Evolutionary conservation across 2,113 vertebrate species (phyloP).

Genomic region (Neotoma lepida): DNA sequence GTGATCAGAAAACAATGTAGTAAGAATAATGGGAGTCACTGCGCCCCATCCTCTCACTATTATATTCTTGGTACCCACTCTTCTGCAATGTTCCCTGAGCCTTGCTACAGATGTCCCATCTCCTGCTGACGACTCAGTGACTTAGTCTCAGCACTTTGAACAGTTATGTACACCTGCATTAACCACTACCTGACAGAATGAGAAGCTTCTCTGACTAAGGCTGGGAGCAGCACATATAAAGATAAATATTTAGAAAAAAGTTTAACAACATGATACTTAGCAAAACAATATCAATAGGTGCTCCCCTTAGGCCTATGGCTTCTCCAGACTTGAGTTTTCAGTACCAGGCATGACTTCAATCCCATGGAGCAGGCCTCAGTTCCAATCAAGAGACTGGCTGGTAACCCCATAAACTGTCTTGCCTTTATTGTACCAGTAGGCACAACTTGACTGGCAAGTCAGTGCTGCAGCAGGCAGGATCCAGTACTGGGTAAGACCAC

Average conservation of each 20-base stretch:
- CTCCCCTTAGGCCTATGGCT: not conserved
- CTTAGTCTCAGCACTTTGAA: not conserved
- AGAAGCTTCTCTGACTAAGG: not conserved
- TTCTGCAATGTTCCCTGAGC: not conserved
- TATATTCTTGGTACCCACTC: not conserved
- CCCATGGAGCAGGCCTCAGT: not conserved
- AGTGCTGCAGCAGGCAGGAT: not conserved
- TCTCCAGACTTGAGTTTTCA: not conserved
- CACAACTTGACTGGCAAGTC: not conserved
- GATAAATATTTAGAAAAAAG: not conserved
- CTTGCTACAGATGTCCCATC: not conserved
- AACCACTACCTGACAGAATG: not conserved
- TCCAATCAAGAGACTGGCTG: not conserved
- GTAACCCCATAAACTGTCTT: not conserved
- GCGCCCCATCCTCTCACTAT: not conserved
- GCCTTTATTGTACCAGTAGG: not conserved
- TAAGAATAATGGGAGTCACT: not conserved
- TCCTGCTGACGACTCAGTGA: too few relatives aligned
- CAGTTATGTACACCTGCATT: not conserved
- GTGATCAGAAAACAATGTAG: not conserved
- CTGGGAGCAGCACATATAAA: not conserved
- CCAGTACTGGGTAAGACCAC: not conserved
- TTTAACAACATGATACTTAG: not conserved
- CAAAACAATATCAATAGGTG: not conserved
- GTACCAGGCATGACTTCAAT: not conserved